Conservation (phyloP, 2,113 vertebrate species). For the Tonatia bakeri region DNA sequence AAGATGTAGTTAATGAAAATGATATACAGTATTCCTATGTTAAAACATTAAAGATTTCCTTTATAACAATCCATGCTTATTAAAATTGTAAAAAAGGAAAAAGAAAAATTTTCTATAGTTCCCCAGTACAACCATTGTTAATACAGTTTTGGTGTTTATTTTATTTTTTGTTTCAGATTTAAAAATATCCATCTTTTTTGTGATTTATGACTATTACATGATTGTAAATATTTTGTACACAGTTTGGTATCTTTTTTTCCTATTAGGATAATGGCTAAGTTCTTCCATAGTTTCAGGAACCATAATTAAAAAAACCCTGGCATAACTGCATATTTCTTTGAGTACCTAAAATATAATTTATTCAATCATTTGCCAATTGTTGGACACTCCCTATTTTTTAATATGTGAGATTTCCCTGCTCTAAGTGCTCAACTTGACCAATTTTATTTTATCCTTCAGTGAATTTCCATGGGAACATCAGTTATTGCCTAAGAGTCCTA, state of each 20-base stretch:
- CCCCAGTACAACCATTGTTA: background rate
- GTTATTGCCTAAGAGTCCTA: background rate
- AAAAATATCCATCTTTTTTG: background rate
- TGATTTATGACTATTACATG: background rate
- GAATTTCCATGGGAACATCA: background rate
- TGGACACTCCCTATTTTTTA: background rate
- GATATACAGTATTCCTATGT: background rate
- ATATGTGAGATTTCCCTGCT: background rate
- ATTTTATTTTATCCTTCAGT: background rate
- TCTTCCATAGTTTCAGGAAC: background rate
- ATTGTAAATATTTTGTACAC: background rate
- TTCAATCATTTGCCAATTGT: background rate
- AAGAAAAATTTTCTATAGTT: background rate
- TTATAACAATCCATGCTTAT: background rate
- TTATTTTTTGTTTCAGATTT: background rate
- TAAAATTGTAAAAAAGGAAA: slow-evolving; percentile 21
- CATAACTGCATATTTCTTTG: background rate
- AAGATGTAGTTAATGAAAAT: background rate
- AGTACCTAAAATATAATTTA: background rate
- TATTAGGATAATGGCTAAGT: background rate
- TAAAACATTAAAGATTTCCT: background rate
- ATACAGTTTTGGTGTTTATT: background rate
- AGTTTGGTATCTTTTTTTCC: background rate
- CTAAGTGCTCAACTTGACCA: background rate
- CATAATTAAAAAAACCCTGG: background rate